Percentiles rank a stretch among this genome's conserved stretches.
phyloP scores from a whole-genome alignment of 1,140 invertebrate species.

The Euura lappo region DNA sequence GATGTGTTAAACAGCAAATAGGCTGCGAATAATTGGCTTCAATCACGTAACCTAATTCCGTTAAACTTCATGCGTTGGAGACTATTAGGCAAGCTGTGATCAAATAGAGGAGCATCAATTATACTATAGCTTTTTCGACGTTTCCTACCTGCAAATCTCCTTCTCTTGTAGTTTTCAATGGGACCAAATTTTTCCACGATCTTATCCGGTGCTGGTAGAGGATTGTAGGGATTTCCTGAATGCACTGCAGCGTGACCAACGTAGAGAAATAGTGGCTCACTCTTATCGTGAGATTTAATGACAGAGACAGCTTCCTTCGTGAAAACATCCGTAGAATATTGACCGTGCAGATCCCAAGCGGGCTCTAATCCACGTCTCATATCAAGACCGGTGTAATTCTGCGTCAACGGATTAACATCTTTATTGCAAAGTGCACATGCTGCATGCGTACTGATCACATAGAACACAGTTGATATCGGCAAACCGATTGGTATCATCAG shows the following conservation, averaged over 20 bases:
- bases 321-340: constrained; percentile 86
- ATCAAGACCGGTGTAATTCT: constrained; percentile 72
- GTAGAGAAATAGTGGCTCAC: constrained; percentile 82
- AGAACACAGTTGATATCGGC: no score
- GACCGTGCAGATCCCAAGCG: constrained; percentile 78
- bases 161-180: constrained; percentile 73
- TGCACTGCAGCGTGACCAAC: constrained; percentile 87
- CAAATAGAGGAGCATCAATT: no score
- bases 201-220: constrained; percentile 77
- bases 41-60: no score
- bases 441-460: no score
- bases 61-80: no score
- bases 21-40: no score
- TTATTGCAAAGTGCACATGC: no score
- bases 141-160: constrained; percentile 81
- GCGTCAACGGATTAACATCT: constrained; percentile 15
- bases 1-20: no score
- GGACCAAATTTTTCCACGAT: constrained; percentile 71
- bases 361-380: constrained; percentile 69
- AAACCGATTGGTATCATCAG: neutral
- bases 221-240: constrained; percentile 81
- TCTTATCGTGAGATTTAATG: constrained; percentile 72
- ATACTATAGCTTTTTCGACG: no score
- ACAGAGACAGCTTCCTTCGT: constrained; percentile 75
- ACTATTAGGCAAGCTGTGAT: no score